These are phyloP conservation scores for Phalera bucephala DNA, from an alignment of 2,888 invertebrate genomes.

Conservation along the genomic window DNA sequence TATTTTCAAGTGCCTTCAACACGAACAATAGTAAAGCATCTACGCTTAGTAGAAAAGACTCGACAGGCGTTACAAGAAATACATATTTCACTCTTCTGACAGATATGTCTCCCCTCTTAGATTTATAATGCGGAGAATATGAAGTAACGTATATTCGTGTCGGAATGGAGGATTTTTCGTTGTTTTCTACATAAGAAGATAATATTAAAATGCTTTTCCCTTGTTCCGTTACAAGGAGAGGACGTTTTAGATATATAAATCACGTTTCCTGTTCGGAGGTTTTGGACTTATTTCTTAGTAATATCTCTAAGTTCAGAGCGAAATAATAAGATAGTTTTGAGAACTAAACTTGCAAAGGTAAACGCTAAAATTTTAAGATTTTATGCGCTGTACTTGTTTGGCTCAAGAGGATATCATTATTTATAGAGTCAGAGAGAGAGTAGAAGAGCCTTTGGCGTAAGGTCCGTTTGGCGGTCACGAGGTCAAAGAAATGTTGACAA, in stretches of 20 bases:
- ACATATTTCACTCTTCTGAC: slow-evolving; percentile 81
- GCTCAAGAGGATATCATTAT: too few species aligned
- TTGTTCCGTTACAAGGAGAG: slow-evolving; percentile 52
- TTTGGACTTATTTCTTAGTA: too few species aligned
- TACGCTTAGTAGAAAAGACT: slow-evolving; percentile 47
- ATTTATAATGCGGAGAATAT: slow-evolving; percentile 73
- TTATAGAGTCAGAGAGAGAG: too few species aligned
- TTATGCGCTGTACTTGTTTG: too few species aligned
- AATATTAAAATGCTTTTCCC: slow-evolving; percentile 59
- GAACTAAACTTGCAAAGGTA: too few species aligned
- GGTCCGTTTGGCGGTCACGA: too few species aligned
- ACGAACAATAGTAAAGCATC: slow-evolving; percentile 39
- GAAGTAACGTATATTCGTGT: slow-evolving; percentile 62
- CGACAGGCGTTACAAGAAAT: slow-evolving; percentile 63
- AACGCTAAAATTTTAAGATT: too few species aligned
- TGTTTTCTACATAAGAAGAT: slow-evolving; percentile 58
- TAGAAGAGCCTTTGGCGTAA: too few species aligned
- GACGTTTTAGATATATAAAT: slow-evolving; percentile 56
- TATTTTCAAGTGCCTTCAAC: slow-evolving; percentile 8
- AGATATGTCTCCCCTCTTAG: slow-evolving; percentile 72
- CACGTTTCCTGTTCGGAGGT: slow-evolving; percentile 35
- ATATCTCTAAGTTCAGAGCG: too few species aligned
- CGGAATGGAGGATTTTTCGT: slow-evolving; percentile 54
- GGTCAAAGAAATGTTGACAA: too few species aligned
- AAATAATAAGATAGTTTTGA: too few species aligned